Percentiles rank a stretch among this genome's conserved stretches.
phyloP scores from a whole-genome alignment of 2,888 invertebrate genomes.

The Chrysomela aeneicollis region DNA sequence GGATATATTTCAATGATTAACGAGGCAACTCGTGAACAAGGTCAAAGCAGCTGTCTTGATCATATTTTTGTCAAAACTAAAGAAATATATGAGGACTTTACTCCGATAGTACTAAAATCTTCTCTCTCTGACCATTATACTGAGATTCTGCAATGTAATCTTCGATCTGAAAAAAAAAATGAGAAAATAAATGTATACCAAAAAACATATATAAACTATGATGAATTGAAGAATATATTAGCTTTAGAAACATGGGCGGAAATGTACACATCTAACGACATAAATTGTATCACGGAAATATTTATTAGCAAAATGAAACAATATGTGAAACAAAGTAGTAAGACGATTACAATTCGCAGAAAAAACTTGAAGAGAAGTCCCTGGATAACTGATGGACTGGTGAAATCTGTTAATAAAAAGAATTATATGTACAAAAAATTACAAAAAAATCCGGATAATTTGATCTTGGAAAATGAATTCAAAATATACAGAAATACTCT shows the following conservation, averaged over 20 bases:
- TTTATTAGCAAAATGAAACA: slow-evolving; percentile 7
- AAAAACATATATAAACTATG: slow-evolving; percentile 12
- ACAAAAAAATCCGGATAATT: not conserved
- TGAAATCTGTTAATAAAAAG: slow-evolving; percentile 10
- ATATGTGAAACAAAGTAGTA: slow-evolving; percentile 3
- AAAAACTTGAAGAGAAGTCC: slow-evolving; percentile 1
- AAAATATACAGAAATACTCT: slow-evolving; percentile 6
- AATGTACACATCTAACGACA: slow-evolving; percentile 6
- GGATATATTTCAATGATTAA: slow-evolving; percentile 18
- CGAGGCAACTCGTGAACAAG: slow-evolving; percentile 15
- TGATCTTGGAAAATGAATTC: not conserved
- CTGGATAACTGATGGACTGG: slow-evolving; percentile 11
- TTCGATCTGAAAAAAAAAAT: slow-evolving; percentile 10
- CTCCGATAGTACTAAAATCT: not conserved
- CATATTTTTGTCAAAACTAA: slow-evolving; percentile 18
- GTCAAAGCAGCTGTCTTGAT: slow-evolving; percentile 11
- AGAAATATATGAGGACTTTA: slow-evolving; percentile 12
- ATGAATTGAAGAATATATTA: slow-evolving; percentile 4
- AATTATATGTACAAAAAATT: slow-evolving; percentile 9
- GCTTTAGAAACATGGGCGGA: slow-evolving; percentile 1
- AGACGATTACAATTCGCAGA: not conserved
- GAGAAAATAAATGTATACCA: not conserved
- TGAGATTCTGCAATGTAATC: not conserved
- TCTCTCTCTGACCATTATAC: not conserved
- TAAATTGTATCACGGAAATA: slow-evolving; percentile 14